phyloP scores from a whole-genome alignment of 2,888 invertebrate species.

The Platypus cylindrus region DNA sequence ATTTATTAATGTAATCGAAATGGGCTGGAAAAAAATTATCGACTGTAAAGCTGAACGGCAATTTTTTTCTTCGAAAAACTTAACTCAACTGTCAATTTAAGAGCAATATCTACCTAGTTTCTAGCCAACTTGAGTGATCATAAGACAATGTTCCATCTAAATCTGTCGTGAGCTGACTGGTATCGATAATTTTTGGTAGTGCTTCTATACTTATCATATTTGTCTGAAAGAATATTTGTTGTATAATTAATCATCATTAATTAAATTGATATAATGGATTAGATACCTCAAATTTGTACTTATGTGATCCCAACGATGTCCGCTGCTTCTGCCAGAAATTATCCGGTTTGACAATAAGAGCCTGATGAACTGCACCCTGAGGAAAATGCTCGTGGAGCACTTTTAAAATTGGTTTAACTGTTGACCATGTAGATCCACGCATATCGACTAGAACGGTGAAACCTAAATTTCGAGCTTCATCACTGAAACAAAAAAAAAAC shows the following conservation, averaged over 20 bases:
- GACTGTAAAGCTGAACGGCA: no score
- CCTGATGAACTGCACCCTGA: constrained; percentile 78
- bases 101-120: constrained; percentile 52
- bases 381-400: constrained; percentile 93
- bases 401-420: constrained; percentile 94
- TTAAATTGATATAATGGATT: background rate
- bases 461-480: constrained; percentile 73
- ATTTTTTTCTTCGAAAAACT: no score
- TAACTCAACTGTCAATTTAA: no score
- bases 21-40: no score
- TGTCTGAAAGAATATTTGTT: constrained; percentile 53
- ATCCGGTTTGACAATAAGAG: constrained; percentile 92
- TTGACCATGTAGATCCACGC: constrained; percentile 93
- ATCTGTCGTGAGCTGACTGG: constrained; percentile 82
- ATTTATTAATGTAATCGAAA: no score
- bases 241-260: background rate
- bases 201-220: constrained; percentile 93
- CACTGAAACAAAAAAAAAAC: constrained; percentile 46
- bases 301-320: constrained; percentile 91
- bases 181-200: constrained; percentile 84
- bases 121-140: constrained; percentile 96
- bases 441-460: constrained; percentile 97
- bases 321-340: constrained; percentile 99
- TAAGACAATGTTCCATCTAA: constrained; percentile 89
- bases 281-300: constrained; percentile 95